A percentile compares a stretch with the other conserved stretches of the same genome.
phyloP scores from a whole-genome alignment of 2,888 invertebrate species.

The Horisme vitalbata region DNA sequence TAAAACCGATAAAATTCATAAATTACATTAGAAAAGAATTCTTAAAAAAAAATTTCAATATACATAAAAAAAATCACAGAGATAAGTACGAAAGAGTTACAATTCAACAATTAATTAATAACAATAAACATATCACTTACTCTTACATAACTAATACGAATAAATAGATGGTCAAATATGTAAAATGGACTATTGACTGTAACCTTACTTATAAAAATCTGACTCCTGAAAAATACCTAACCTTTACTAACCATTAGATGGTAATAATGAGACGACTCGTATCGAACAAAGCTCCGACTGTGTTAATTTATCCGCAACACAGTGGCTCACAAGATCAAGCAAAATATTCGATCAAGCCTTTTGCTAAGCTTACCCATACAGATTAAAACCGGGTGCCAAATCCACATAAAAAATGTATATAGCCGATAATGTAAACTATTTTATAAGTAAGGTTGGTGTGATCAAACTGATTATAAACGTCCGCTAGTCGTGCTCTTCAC shows the following conservation, averaged over 20 bases:
- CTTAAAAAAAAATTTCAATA: slow-evolving; percentile 26
- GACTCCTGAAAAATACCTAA: no score
- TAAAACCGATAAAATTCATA: slow-evolving; percentile 6
- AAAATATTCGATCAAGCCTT: no score
- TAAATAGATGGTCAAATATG: slow-evolving; percentile 32
- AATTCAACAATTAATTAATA: slow-evolving; percentile 44
- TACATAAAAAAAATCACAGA: slow-evolving; percentile 38
- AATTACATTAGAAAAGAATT: slow-evolving; percentile 11
- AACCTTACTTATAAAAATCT: slow-evolving; percentile 16
- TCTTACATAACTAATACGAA: slow-evolving; percentile 36
- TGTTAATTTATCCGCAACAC: no score
- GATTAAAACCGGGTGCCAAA: no score
- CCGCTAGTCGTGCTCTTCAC: slow-evolving; percentile 26
- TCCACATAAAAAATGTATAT: no score
- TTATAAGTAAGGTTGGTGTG: slow-evolving; percentile 15
- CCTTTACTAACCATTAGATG: no score
- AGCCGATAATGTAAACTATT: neutral
- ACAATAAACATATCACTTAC: slow-evolving; percentile 47
- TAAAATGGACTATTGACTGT: slow-evolving; percentile 23
- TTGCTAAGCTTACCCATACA: no score
- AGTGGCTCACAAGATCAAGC: no score
- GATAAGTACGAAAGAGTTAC: slow-evolving; percentile 35
- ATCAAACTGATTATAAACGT: slow-evolving; percentile 16
- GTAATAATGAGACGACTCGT: no score
- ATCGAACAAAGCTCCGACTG: no score